Evolutionary conservation across 1,140 invertebrate genomes (phyloP), one percentile per base, ranked within the genome.

Genomic region (Monomorium pharaonis): DNA sequence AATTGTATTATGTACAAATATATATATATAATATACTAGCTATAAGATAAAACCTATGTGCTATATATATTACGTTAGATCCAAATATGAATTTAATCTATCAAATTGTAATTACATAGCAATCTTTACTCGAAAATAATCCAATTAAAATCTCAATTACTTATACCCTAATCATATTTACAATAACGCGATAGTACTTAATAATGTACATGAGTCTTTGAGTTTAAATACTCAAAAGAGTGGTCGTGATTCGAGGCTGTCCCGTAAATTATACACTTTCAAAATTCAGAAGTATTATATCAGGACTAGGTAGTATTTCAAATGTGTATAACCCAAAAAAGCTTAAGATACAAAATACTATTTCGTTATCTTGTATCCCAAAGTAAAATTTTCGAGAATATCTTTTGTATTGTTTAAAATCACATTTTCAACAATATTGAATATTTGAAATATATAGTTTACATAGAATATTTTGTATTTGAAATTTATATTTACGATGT

Each of bases 1-100:
- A 94, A 93, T 94, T 93, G 93, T 93, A 93, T 92, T 95, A 95
- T 95, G 92, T 95, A 95, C 94, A 95, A 89, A 84, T 91, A 88
- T 92, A 90, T n/a, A n/a, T n/a, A n/a, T n/a, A n/a, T n/a, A n/a
- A n/a, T n/a, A n/a, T 92, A 94, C 80, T 92, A 93, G 91, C 91
- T 92, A 92, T 93, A 92, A 88, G 86, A 90, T 93, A 94, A 93
- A 91, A 92, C 91, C 87, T 90, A 81, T 92, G n/a, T 91, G 65
- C 37, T 89, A 75, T 75, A 65, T 44, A 65, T 44, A 44, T 76
- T 78, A 87, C 37, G 54, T 78, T 72, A 72, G 58, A 88, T 88
- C 86, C 60, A 21, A 63, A 72, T 85, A 88, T 60, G 54, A 70
- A 33, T 85, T 69, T 63, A 84, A 91, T 74, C 65, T 78, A 78